Base-by-base conservation (phyloP, 2,888 invertebrate genomes). In the Perizoma affinitatum region DNA sequence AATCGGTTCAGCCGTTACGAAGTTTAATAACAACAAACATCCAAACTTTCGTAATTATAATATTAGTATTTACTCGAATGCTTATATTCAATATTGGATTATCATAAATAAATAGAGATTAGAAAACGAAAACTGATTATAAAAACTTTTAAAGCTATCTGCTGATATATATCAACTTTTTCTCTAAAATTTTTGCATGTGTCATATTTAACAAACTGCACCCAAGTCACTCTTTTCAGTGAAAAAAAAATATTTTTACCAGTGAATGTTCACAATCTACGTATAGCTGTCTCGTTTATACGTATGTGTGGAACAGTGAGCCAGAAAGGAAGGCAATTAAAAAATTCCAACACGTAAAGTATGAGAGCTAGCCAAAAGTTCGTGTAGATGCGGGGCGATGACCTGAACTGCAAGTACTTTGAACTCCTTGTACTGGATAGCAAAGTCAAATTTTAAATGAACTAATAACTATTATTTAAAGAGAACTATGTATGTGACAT, bases 281-380 rank as follows among this genome's bases (percentile, higher is more conserved):
- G 11, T 52, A 6, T 53, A 4, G 42, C 68, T 56, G 57, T 82
- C 81, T 71, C 74, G 46, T 65, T 87, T 73, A 44, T 68, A 67
- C 84, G 44, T 54, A 46, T 50, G 63, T 55, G 65, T 65, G 67
- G 67, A 69, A 57, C 55, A 22, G 60, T 63, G 66, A 61, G 83
- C 66, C 63, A 63, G 81, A 87, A 76, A 64, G 82, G 72, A 83
- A 84, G 70, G 75, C 73, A 82, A 84, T 85, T 82, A 84, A 85
- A 84, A 85, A 86, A 87, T 84, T 85, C 87, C 84, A 71, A 82
- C 88, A 87, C 88, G 88, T 87, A 86, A 72, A 75, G 75, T 80
- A 81, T 76, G 74, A 82, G 82, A 82, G 80, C 85, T 88, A 85
- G 87, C 85, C 81, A 86, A 88, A 87, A 87, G 68, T 74, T 71